Evolutionary conservation across 2,113 vertebrate genomes (phyloP), one percentile per base, ranked within the genome.

Genomic region (Sorex araneus): DNA sequence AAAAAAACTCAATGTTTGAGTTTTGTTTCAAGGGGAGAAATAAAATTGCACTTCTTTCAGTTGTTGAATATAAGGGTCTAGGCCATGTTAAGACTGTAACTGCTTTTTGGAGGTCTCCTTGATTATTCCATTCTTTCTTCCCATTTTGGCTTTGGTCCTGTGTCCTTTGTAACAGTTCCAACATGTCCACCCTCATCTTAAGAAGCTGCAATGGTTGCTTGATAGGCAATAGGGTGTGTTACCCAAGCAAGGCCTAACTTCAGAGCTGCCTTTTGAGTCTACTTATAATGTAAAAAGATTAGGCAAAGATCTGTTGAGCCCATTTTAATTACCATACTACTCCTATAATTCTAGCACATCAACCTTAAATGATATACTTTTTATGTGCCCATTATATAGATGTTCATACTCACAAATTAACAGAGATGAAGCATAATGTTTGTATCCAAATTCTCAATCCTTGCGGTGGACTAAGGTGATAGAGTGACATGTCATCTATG

Each of bases 21-120:
- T 92, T 94, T 73, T 76, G 30, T 89, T 91, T 91, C 34, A 36
- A 77, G 32, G 47, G 11, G 16, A 8, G 40, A 91, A 92, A 92
- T 43, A 87, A 92, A 89, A 21, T 43, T 57, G 4, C 8, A 11
- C 69, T 87, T 36, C 18, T 87, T 88, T 89, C 27, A 32, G 32
- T n/a, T 87, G 21, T 77, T 92, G 47, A 73, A 69, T 43, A 6
- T 75, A 28, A 78, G 3, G 30, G n/a, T 91, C 15, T 32, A 93
- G 43, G 91, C 0, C 67, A 83, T 30, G 4, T 40, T 28, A 75
- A 92, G 70, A 45, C 5, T 34, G 6, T 21, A 66, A 28, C 27
- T 75, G 27, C 45, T 27, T 89, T 43, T 50, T 78, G 34, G 25
- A 90, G 45, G 21, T 27, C 27, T 83, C 50, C 27, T 57, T 67